Evolutionary conservation across 1,140 invertebrate species (phyloP).

Genomic region (Drosophila dunni): DNA sequence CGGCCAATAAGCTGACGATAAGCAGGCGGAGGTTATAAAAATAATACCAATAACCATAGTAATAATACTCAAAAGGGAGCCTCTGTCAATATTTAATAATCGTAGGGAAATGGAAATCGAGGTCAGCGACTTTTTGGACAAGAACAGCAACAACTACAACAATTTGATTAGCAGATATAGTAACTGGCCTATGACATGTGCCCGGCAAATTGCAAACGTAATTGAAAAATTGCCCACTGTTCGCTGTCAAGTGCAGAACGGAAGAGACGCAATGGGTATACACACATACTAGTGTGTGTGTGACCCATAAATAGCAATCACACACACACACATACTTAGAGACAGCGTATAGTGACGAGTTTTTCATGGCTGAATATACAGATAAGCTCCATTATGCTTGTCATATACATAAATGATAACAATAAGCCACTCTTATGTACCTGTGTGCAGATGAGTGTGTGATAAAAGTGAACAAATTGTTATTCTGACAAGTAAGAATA

Average conservation of each 20-base stretch:
- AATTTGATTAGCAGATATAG: conserved; percentile 58
- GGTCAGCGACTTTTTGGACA: conserved; percentile 49
- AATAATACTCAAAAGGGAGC: conserved; percentile 16
- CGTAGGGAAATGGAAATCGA: conserved; percentile 26
- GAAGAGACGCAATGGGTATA: conserved; percentile 14
- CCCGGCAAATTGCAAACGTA: conserved; percentile 48
- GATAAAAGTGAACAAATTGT: conserved; percentile 55
- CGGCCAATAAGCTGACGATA: conserved; percentile 3
- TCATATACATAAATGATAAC: conserved; percentile 48
- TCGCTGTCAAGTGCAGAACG: conserved; percentile 51
- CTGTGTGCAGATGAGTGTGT: conserved; percentile 35
- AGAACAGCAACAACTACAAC: background rate
- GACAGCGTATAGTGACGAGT: conserved; percentile 36
- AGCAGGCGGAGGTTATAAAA: conserved; percentile 27
- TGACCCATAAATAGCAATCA: conserved; percentile 46
- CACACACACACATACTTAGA: conserved; percentile 13
- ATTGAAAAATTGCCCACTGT: conserved; percentile 70
- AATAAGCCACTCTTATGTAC: conserved; percentile 49
- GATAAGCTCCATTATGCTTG: conserved; percentile 57
- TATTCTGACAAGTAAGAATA: conserved; percentile 30
- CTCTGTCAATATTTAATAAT: conserved; percentile 57
- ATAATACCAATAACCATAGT: conserved; percentile 20
- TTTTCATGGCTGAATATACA: conserved; percentile 41
- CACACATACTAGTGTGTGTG: background rate
- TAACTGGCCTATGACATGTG: conserved; percentile 59